phyloP scores from a whole-genome alignment of 2,797 vertebrate genomes.

The Scolopax bukidnonensis region DNA sequence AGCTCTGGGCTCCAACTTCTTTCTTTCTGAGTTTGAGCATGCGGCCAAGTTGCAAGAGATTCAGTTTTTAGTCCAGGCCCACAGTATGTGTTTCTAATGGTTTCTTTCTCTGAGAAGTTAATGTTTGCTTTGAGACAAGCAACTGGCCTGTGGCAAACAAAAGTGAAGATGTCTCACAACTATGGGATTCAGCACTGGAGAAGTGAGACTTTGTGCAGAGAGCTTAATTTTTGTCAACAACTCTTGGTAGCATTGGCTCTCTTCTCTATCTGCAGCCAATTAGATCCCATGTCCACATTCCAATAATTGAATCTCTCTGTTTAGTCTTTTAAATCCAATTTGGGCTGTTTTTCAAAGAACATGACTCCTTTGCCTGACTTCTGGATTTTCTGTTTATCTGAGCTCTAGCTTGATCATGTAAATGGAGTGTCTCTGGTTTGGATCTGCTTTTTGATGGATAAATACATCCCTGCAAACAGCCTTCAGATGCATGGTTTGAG shows the following conservation, averaged over 20 bases:
- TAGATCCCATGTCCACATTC: not conserved
- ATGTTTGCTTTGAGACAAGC: not conserved
- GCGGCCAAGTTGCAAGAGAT: not conserved
- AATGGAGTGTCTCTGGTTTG: conserved; percentile 20
- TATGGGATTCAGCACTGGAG: not conserved
- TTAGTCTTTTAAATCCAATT: conserved; percentile 5
- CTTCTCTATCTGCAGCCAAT: not conserved
- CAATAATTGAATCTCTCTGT: not conserved
- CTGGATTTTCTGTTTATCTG: not conserved
- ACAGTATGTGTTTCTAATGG: not conserved
- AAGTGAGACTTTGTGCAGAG: not conserved
- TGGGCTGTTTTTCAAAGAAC: not conserved
- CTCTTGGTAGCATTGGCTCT: not conserved
- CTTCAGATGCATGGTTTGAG: not conserved
- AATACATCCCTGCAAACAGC: not conserved
- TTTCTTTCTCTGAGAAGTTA: not conserved
- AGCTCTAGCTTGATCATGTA: not conserved
- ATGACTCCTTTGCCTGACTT: not conserved
- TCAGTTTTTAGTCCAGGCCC: not conserved
- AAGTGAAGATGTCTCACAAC: not conserved
- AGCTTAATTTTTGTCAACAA: not conserved
- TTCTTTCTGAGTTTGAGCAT: not conserved
- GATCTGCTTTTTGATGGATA: not conserved
- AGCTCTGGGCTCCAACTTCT: not conserved
- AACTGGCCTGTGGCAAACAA: not conserved